Evolutionary conservation across 2,113 vertebrate species (phyloP), one percentile per base, ranked within the genome.

Genomic region (Martes martes): DNA sequence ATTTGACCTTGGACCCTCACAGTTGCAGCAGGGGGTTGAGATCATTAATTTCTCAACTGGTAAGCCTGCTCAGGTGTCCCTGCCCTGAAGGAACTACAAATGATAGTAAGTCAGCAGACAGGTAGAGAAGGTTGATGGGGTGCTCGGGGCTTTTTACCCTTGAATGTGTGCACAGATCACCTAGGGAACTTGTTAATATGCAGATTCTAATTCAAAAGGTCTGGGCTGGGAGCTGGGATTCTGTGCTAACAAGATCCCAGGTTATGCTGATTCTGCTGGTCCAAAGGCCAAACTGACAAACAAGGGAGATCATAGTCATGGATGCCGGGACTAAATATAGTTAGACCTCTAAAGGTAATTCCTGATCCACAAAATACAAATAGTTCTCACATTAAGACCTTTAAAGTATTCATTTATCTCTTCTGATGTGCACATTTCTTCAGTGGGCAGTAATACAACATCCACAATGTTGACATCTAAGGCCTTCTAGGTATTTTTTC

Each of bases 361-460:
- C 84, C 90, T 42, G 67, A 67, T 11, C 26, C n/a, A 71, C 80
- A 69, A 71, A 87, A 94, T 65, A 55, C 47, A 94, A 88, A 47
- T 4, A 5, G 36, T 6, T n/a, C 69, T 55, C 36, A 65, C 28
- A 33, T 39, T 50, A 33, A 81, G 76, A 52, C 57, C 81, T 91
- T 63, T 9, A 81, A 63, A 76, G 94, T 8, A 55, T 14, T 63
- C 69, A 65, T 63, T 82, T 89, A 33, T n/a, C 76, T 93, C 78
- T 95, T 86, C 69, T 2, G n/a, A 36, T 4, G 76, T 0, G 1
- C 52, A 28, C 10, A 57, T 21, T 4, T 55, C 86, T 65, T 57
- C 23, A 24, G 80, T 16, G 73, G 26, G 24, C 79, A 93, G 91
- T 78, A 78, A 73, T 11, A 16, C 39, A 42, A 84, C 73, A 36